Conservation (phyloP, 2,888 invertebrate genomes). For the Laspeyria flexula region DNA sequence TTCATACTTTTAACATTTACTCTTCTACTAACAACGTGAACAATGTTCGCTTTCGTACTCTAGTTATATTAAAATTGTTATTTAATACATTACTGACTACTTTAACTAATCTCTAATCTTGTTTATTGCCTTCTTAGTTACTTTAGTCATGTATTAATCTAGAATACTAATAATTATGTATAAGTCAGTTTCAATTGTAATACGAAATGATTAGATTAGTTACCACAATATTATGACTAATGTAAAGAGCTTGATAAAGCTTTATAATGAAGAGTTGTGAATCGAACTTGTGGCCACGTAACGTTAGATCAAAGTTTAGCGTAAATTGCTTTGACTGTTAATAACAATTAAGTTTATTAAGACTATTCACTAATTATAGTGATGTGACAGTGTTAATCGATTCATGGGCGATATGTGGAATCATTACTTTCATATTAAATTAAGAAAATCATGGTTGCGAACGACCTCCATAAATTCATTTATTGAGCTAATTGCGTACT, state of each 20-base stretch:
- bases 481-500: slow-evolving; percentile 13
- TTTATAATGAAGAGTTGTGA: slow-evolving; percentile 85
- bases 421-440: slow-evolving; percentile 22
- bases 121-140: slow-evolving; percentile 69
- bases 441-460: slow-evolving; percentile 21
- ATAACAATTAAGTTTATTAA: slow-evolving; percentile 63
- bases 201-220: slow-evolving; percentile 62
- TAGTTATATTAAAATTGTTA: slow-evolving; percentile 55
- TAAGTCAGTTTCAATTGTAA: slow-evolving; percentile 65
- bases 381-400: slow-evolving; percentile 33
- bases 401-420: slow-evolving; percentile 29
- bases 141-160: slow-evolving; percentile 60
- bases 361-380: slow-evolving; percentile 52
- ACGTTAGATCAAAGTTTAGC: slow-evolving; percentile 74
- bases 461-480: too few species aligned
- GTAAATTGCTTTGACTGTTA: slow-evolving; percentile 71
- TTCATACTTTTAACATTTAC: slow-evolving; percentile 54
- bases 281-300: slow-evolving; percentile 84
- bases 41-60: slow-evolving; percentile 57
- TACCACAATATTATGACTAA: slow-evolving; percentile 70
- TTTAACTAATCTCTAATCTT: slow-evolving; percentile 60
- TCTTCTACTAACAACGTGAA: slow-evolving; percentile 56
- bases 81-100: slow-evolving; percentile 51
- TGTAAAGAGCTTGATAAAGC: slow-evolving; percentile 85
- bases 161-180: slow-evolving; percentile 50